Conservation (phyloP, 2,888 invertebrate species). For the Chrysopilus asiliformis region DNA sequence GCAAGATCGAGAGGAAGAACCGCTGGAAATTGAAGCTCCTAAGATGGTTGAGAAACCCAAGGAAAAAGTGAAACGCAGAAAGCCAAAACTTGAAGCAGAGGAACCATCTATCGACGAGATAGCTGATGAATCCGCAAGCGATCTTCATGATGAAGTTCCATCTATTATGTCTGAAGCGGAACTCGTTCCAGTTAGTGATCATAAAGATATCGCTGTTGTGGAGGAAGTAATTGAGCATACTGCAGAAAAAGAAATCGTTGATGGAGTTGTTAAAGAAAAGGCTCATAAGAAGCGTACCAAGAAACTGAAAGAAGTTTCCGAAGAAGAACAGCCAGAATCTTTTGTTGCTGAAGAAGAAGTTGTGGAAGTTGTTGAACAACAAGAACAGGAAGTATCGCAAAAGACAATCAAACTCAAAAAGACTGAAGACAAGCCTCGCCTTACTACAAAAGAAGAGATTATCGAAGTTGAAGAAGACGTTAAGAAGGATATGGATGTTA, state of each 20-base stretch:
- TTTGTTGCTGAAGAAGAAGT: conserved; percentile 29
- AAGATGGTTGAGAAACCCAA: conserved; percentile 20
- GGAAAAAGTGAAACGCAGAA: conserved; percentile 22
- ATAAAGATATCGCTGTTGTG: conserved; percentile 28
- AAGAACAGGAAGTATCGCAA: conserved; percentile 31
- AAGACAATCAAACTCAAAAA: conserved; percentile 32
- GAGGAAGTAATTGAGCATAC: conserved; percentile 25
- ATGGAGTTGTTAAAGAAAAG: conserved; percentile 26
- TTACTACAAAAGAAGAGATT: conserved; percentile 30
- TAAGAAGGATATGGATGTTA: conserved; percentile 44
- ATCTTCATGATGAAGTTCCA: conserved; percentile 30
- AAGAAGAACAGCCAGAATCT: conserved; percentile 31
- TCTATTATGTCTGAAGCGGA: too few species aligned
- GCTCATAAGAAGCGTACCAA: conserved; percentile 33
- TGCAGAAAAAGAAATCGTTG: conserved; percentile 24
- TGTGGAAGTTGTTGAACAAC: conserved; percentile 15
- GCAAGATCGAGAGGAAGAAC: conserved; percentile 17
- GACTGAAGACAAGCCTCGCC: conserved; percentile 25
- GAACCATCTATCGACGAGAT: conserved; percentile 31
- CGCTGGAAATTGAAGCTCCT: conserved; percentile 15
- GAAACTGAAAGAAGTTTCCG: conserved; percentile 27
- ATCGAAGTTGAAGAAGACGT: conserved; percentile 34
- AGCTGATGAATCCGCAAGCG: conserved; percentile 29
- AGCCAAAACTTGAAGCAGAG: conserved; percentile 29
- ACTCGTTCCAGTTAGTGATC: conserved; percentile 25